phyloP scores from a whole-genome alignment of 2,888 invertebrate species.

The Congeria kusceri region DNA sequence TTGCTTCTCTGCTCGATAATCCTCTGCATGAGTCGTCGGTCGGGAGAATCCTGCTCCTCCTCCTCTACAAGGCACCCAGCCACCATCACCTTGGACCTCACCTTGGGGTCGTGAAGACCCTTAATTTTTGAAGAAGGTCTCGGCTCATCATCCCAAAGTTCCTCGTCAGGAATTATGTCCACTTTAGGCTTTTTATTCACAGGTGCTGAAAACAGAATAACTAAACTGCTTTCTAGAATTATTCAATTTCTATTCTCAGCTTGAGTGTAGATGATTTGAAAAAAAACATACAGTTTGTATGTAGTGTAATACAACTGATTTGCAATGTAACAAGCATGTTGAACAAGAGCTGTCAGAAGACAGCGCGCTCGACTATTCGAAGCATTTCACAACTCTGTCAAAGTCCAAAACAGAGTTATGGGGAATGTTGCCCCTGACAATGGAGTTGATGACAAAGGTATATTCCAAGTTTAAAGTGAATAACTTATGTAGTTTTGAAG shows the following conservation, averaged over 20 bases:
- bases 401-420: too few species aligned
- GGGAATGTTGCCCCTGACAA: too few species aligned
- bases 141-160: conserved; percentile 48
- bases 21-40: conserved; percentile 45
- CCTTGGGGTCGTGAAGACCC: conserved; percentile 41
- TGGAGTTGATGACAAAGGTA: too few species aligned
- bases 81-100: conserved; percentile 10
- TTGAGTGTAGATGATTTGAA: too few species aligned
- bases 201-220: conserved; percentile 31
- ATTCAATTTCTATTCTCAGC: too few species aligned
- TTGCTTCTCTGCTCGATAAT: conserved; percentile 56
- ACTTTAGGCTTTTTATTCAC: conserved; percentile 38
- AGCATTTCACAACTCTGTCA: too few species aligned
- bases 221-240: too few species aligned
- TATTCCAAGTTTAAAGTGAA: too few species aligned
- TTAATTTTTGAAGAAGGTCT: conserved; percentile 23
- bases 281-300: background rate
- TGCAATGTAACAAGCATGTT: background rate
- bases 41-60: conserved; percentile 38
- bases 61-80: conserved; percentile 22
- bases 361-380: too few species aligned
- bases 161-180: conserved; percentile 36
- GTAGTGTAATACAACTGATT: background rate
- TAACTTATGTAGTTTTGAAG: too few species aligned
- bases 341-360: too few species aligned